phyloP scores from a whole-genome alignment of 2,113 vertebrate species.

The Chrysochloris asiatica region DNA sequence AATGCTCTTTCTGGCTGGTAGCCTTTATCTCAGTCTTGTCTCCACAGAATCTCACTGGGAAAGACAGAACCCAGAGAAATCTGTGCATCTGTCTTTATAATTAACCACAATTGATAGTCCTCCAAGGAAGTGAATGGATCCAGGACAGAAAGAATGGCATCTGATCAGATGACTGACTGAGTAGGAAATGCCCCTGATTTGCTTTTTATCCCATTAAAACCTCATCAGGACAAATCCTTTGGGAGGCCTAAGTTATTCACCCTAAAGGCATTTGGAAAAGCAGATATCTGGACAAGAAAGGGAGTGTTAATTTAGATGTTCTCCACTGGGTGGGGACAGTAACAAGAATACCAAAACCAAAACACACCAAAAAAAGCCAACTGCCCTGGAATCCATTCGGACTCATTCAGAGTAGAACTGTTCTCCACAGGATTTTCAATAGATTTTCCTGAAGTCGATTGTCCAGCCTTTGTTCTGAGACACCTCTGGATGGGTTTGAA shows the following conservation, averaged over 20 bases:
- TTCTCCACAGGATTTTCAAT: background rate
- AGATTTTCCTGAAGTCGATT: background rate
- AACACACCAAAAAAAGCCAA: background rate
- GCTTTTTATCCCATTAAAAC: conserved; percentile 71
- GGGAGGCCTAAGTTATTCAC: conserved; percentile 35
- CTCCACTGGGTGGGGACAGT: background rate
- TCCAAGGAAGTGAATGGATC: conserved; percentile 67
- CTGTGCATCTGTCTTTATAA: conserved; percentile 56
- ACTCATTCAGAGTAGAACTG: background rate
- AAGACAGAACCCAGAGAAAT: conserved; percentile 64
- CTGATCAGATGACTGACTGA: conserved; percentile 45
- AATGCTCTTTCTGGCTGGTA: conserved; percentile 66
- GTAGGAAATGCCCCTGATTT: conserved; percentile 56
- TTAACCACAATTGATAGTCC: conserved; percentile 68
- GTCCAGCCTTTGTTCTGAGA: background rate
- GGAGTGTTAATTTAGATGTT: conserved; percentile 4
- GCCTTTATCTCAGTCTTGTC: conserved; percentile 56
- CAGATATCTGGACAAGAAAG: background rate
- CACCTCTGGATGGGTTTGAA: background rate
- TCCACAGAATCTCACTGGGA: conserved; percentile 62
- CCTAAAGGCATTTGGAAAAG: conserved; percentile 53
- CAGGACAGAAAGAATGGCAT: conserved; percentile 32
- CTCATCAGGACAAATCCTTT: conserved; percentile 62
- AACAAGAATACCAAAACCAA: background rate
- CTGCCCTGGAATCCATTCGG: background rate